Conservation (phyloP, 2,797 vertebrate genomes). For the Lophius americanus region DNA sequence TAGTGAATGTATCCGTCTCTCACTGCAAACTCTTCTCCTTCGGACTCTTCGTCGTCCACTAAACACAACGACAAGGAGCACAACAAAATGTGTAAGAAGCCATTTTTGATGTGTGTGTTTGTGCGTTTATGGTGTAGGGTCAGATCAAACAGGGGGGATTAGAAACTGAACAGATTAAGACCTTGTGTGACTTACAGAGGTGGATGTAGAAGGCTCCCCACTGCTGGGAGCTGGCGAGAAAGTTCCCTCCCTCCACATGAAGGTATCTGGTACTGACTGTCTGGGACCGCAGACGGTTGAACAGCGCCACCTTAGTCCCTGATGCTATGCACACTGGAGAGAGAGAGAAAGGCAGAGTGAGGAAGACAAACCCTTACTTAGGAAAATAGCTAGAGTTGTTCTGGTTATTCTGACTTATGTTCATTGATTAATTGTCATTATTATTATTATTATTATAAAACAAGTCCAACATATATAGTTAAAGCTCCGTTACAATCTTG, state of each 20-base stretch:
- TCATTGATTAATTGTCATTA: no score
- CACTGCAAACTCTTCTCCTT: constrained; percentile 99
- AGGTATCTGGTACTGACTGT: constrained; percentile 98
- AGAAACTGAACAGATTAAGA: no score
- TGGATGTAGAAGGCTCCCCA: constrained; percentile 99
- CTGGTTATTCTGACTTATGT: no score
- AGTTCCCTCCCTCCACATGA: constrained; percentile 98
- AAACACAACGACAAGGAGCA: constrained; percentile 22
- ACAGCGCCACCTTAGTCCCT: constrained; percentile 98
- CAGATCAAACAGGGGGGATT: constrained; percentile 25
- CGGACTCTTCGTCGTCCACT: constrained; percentile 99
- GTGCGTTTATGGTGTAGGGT: no score
- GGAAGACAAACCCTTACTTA: no score
- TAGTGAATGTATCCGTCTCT: constrained; percentile 99
- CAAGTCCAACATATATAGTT: no score
- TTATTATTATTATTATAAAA: no score
- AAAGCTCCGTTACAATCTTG: no score
- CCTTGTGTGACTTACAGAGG: constrained; percentile 84
- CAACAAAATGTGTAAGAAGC: no score
- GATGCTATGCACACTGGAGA: constrained; percentile 97
- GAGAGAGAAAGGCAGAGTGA: neutral
- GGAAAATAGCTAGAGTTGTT: no score
- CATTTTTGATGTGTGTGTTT: no score
- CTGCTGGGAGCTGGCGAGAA: constrained; percentile 98
- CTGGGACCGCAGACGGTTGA: constrained; percentile 97